A percentile compares a stretch with the other conserved stretches of the same genome.
phyloP scores from a whole-genome alignment of 1,140 invertebrate genomes.

The Platyura marginata region DNA sequence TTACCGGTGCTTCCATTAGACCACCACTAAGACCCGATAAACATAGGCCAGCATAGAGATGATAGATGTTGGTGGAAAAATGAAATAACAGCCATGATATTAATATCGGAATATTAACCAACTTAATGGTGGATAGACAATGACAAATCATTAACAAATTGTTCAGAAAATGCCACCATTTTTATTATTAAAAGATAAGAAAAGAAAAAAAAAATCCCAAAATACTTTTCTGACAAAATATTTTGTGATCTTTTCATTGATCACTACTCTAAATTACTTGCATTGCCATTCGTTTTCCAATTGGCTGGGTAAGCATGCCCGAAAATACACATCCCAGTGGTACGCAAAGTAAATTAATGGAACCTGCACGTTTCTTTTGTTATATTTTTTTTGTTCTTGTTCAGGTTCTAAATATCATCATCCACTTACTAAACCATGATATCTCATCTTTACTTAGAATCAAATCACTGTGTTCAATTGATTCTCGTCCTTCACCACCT shows the following conservation, averaged over 20 bases:
- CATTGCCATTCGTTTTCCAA: constrained; percentile 52
- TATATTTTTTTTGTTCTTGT: constrained; percentile 1
- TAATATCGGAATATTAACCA: constrained; percentile 48
- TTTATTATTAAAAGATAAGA: background rate
- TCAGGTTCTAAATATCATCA: constrained; percentile 1
- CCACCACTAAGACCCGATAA: constrained; percentile 53
- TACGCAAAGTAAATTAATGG: constrained; percentile 55
- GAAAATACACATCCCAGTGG: constrained; percentile 55
- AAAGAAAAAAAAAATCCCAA: too few species aligned
- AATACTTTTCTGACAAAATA: too few species aligned
- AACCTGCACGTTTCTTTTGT: too few species aligned
- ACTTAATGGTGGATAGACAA: too few species aligned
- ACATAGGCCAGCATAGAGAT: constrained; percentile 43
- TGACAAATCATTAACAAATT: too few species aligned
- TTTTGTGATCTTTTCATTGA: too few species aligned
- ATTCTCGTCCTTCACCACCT: constrained; percentile 25
- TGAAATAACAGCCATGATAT: constrained; percentile 51
- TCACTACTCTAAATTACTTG: constrained; percentile 25
- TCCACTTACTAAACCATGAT: constrained; percentile 52
- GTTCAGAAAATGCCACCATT: too few species aligned
- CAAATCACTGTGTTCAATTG: constrained; percentile 27
- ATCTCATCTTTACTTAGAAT: constrained; percentile 39
- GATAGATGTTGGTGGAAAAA: constrained; percentile 33
- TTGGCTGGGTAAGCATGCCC: constrained; percentile 41
- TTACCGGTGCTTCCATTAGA: constrained; percentile 56